These are phyloP conservation scores for Oppia nitens DNA, from an alignment of 1,140 invertebrate species.

Conservation along the genomic window DNA sequence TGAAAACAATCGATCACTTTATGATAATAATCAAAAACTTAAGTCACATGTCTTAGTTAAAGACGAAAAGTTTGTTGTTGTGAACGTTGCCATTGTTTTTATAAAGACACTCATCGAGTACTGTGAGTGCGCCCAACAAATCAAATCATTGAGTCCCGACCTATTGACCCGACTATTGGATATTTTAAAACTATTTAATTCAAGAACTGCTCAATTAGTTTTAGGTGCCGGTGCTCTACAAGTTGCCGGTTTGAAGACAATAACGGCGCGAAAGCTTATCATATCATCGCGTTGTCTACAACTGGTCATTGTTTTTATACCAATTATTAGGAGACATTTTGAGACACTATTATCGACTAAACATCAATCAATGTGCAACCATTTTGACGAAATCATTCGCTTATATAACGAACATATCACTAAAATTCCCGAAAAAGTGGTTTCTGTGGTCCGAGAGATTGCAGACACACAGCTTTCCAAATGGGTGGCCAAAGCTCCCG, in stretches of 20 bases:
- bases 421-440: constrained; percentile 78
- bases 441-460: constrained; percentile 68
- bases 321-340: constrained; percentile 34
- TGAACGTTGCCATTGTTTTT: constrained; percentile 53
- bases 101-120: constrained; percentile 78
- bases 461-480: constrained; percentile 49
- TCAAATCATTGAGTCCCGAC: constrained; percentile 44
- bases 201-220: constrained; percentile 77
- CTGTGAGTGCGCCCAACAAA: constrained; percentile 51
- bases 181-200: constrained; percentile 69
- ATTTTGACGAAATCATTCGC: constrained; percentile 36
- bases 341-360: constrained; percentile 28
- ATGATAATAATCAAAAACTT: not conserved
- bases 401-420: constrained; percentile 70
- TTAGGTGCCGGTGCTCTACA: constrained; percentile 85
- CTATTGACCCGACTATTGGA: constrained; percentile 68
- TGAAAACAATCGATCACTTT: not conserved
- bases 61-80: constrained; percentile 63
- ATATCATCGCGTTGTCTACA: constrained; percentile 48
- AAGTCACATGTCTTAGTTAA: constrained; percentile 41
- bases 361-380: constrained; percentile 31
- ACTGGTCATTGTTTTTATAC: constrained; percentile 41
- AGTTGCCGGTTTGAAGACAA: constrained; percentile 85
- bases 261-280: constrained; percentile 76
- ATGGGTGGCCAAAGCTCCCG: constrained; percentile 87